Conservation (phyloP, 2,113 vertebrate species). For the Erythrocercus mccallii region DNA sequence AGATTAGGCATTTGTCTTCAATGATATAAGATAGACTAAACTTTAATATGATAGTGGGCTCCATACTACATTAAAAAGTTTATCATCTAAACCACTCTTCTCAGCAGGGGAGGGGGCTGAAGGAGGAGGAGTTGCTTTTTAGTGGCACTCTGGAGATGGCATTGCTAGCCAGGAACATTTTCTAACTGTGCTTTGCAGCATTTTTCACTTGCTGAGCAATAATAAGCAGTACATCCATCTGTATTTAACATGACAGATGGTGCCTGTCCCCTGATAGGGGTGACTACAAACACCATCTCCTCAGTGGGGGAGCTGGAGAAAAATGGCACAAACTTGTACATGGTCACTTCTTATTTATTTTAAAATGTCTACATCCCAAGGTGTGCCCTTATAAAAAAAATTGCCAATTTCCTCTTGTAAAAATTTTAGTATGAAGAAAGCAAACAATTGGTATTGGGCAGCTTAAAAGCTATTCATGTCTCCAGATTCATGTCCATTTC, state of each 20-base stretch:
- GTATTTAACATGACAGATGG: conserved; percentile 36
- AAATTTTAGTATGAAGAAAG: neutral
- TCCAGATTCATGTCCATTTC: neutral
- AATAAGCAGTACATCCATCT: neutral
- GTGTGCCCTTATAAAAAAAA: neutral
- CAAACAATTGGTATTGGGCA: neutral
- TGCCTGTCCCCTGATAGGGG: conserved; percentile 8
- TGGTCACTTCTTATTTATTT: neutral
- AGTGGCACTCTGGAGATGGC: neutral
- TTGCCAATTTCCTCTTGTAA: neutral
- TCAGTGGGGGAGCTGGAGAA: neutral
- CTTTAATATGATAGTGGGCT: neutral
- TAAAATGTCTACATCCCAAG: neutral
- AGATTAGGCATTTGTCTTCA: neutral
- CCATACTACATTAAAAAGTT: neutral
- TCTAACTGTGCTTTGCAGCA: neutral
- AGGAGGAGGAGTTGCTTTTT: neutral
- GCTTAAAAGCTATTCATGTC: neutral
- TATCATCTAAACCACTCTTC: neutral
- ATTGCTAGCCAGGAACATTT: neutral
- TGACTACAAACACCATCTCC: neutral
- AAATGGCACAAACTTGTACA: neutral
- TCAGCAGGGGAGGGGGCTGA: neutral
- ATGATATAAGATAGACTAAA: neutral
- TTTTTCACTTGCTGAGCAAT: neutral